Conservation (phyloP, 2,113 vertebrate species). For the Entelurus aequoreus region DNA sequence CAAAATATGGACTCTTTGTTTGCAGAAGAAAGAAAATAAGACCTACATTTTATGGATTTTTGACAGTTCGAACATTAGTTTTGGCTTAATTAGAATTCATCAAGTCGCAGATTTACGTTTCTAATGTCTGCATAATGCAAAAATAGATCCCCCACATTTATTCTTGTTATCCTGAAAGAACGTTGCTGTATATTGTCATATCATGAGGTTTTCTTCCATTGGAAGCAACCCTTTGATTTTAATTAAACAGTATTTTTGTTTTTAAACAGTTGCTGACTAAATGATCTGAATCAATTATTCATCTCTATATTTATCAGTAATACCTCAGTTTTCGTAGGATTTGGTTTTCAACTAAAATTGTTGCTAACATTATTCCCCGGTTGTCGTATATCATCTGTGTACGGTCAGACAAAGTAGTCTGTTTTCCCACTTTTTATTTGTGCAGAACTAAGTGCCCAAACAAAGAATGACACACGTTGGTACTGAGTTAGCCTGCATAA, state of each 20-base stretch:
- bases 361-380: too few relatives aligned
- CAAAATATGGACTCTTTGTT: neutral
- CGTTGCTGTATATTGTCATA: conserved; percentile 4
- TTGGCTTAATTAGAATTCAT: neutral
- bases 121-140: neutral
- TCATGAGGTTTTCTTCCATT: neutral
- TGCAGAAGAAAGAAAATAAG: neutral
- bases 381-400: too few relatives aligned
- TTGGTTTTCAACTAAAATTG: too few relatives aligned
- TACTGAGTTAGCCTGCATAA: too few relatives aligned
- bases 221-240: conserved; percentile 4
- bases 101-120: neutral
- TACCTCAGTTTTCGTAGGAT: too few relatives aligned
- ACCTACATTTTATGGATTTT: neutral
- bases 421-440: too few relatives aligned
- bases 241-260: conserved; percentile 34
- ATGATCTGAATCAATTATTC: neutral
- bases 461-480: too few relatives aligned
- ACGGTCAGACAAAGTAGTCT: too few relatives aligned
- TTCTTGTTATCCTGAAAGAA: neutral
- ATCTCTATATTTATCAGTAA: too few relatives aligned
- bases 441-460: too few relatives aligned
- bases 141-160: neutral
- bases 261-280: neutral
- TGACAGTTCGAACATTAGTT: neutral